Evolutionary conservation across 2,113 vertebrate species (phyloP).

Genomic region (Chlorocebus sabaeus): DNA sequence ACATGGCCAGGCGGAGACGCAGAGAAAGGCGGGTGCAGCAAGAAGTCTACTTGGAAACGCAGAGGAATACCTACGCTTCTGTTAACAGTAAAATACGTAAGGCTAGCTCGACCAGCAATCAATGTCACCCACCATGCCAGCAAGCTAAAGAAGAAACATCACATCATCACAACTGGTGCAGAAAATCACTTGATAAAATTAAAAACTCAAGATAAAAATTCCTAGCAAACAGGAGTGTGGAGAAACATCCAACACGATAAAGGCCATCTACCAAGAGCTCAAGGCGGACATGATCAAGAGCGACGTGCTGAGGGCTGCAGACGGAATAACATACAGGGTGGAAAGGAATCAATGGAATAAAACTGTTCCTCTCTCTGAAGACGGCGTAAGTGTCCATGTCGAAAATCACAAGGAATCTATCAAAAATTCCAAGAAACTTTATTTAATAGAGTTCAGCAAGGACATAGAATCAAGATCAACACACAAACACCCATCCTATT

Average conservation of each 20-base stretch:
- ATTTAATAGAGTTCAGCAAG: neutral
- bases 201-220: neutral
- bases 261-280: too few species aligned
- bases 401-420: neutral
- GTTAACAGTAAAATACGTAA: neutral
- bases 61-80: neutral
- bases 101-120: neutral
- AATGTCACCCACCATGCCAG: neutral
- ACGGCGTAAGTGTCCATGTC: neutral
- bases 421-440: neutral
- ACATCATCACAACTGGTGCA: neutral
- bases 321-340: too few species aligned
- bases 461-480: neutral
- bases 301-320: neutral
- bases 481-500: neutral
- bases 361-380: neutral
- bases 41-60: neutral
- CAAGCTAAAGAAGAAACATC: neutral
- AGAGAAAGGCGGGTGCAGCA: neutral
- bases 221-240: fast-evolving
- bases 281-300: fast-evolving
- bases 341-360: neutral
- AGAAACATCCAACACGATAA: neutral
- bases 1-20: neutral
- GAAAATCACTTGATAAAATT: neutral